Evolutionary conservation across 2,797 vertebrate species (phyloP).

Genomic region (Brotula barbata): DNA sequence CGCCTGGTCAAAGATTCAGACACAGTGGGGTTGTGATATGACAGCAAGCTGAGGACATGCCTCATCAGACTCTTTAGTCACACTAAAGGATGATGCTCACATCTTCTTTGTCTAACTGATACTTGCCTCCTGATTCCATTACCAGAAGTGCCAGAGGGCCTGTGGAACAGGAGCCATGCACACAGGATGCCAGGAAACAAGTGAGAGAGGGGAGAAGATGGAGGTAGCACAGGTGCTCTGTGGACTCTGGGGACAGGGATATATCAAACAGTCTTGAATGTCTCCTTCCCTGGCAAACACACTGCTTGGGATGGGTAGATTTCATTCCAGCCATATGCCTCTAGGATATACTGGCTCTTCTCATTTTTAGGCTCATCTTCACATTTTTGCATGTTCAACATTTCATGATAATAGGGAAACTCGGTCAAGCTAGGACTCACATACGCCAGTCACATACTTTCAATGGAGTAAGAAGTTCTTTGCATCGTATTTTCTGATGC

Average conservation of each 20-base stretch:
- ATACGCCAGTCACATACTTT: conserved; percentile 63
- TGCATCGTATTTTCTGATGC: conserved; percentile 47
- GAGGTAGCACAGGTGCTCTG: conserved; percentile 49
- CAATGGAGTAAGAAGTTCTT: conserved; percentile 47
- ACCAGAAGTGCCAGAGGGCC: conserved; percentile 55
- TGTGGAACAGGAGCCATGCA: conserved; percentile 55
- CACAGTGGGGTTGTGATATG: conserved; percentile 40
- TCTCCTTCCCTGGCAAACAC: conserved; percentile 65
- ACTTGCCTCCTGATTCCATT: conserved; percentile 62
- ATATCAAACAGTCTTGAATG: conserved; percentile 64
- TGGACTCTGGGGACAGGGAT: conserved; percentile 60
- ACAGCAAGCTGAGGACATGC: conserved; percentile 43
- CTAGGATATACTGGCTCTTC: conserved; percentile 60
- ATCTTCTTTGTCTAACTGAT: conserved; percentile 61
- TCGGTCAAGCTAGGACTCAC: conserved; percentile 68
- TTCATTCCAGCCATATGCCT: conserved; percentile 70
- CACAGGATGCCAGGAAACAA: conserved; percentile 60
- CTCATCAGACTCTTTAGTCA: conserved; percentile 58
- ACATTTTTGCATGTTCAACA: conserved; percentile 74
- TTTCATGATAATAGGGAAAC: conserved; percentile 70
- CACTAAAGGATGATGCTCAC: conserved; percentile 50
- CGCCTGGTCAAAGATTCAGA: conserved; percentile 43
- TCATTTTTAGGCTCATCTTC: conserved; percentile 72
- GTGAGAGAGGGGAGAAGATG: conserved; percentile 59
- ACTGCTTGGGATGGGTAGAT: conserved; percentile 62